A percentile compares a stretch with the other conserved stretches of the same genome.
phyloP scores from a whole-genome alignment of 2,797 vertebrate species.

The Leptodactylus fallax region DNA sequence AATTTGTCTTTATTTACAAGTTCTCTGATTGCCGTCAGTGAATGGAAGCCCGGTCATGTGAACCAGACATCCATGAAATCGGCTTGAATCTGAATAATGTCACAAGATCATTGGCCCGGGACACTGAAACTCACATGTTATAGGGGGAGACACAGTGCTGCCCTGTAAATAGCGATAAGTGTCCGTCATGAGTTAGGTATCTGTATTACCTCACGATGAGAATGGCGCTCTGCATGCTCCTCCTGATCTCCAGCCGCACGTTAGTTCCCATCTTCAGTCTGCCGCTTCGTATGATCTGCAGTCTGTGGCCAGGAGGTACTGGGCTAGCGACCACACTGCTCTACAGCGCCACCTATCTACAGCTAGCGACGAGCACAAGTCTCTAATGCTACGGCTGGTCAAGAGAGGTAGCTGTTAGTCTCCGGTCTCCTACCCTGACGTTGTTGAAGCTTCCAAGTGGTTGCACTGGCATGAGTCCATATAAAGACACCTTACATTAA shows the following conservation, averaged over 20 bases:
- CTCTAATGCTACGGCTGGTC: neutral
- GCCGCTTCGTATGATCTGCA: no score
- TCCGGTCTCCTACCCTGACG: neutral
- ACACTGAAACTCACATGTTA: no score
- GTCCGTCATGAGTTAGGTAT: no score
- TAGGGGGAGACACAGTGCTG: no score
- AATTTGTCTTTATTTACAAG: neutral
- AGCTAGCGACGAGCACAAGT: neutral
- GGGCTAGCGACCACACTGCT: neutral
- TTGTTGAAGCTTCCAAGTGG: neutral
- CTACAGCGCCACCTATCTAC: slow-evolving; percentile 28
- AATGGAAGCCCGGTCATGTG: neutral
- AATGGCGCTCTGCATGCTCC: slow-evolving; percentile 35
- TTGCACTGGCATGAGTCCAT: neutral
- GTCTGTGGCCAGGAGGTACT: neutral
- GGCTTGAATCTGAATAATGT: no score
- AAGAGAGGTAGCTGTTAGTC: neutral
- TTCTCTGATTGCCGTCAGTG: neutral
- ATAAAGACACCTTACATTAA: neutral
- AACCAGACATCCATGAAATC: no score
- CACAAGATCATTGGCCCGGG: no score
- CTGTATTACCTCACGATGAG: slow-evolving; percentile 48
- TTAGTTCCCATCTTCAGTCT: slow-evolving; percentile 9
- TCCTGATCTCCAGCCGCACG: slow-evolving; percentile 49
- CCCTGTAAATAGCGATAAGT: no score